Percentiles rank a stretch among this genome's conserved stretches.
Conservation (phyloP, 2,888 invertebrate genomes). For the Archips crataeganus region DNA sequence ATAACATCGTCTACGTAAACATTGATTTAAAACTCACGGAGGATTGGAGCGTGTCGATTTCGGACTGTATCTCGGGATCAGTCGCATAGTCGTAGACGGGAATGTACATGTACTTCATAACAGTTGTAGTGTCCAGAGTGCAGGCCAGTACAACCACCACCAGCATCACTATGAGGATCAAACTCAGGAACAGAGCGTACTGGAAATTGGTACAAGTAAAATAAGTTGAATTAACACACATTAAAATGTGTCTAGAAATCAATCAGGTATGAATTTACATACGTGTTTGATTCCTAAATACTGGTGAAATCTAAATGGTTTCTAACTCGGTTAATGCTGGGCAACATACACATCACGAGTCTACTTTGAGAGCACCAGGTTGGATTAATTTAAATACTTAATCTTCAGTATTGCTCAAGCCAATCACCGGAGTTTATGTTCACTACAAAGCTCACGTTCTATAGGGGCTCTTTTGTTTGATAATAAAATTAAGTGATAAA, state of each 20-base stretch:
- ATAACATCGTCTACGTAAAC: not conserved
- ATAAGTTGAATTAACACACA: not conserved
- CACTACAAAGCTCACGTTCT: no score
- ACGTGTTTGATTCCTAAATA: no score
- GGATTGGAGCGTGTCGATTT: conserved; percentile 69
- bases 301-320: no score
- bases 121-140: conserved; percentile 56
- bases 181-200: conserved; percentile 71
- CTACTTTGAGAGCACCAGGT: no score
- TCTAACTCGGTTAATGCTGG: no score
- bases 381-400: no score
- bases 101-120: conserved; percentile 61
- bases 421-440: no score
- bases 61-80: conserved; percentile 69
- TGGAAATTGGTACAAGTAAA: conserved; percentile 51
- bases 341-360: no score
- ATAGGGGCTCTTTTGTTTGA: no score
- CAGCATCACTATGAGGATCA: conserved; percentile 68
- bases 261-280: no score
- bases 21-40: conserved; percentile 57
- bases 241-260: not conserved
- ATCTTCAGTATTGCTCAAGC: no score
- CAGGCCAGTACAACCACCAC: conserved; percentile 71
- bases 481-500: no score
- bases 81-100: conserved; percentile 62